phyloP scores from a whole-genome alignment of 2,888 invertebrate species.

The Phaonia tiefii region DNA sequence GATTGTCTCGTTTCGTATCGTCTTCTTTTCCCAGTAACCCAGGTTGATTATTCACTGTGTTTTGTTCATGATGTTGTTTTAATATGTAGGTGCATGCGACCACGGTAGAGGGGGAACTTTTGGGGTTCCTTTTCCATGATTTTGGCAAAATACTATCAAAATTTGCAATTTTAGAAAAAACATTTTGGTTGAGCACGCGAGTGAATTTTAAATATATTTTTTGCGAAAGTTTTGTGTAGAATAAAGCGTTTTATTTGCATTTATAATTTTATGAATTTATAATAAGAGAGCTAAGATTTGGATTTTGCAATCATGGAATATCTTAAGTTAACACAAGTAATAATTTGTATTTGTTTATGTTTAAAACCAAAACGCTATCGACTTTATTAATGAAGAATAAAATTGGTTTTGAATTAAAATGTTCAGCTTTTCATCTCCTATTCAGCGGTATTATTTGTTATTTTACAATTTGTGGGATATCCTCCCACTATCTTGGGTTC shows the following conservation, averaged over 20 bases:
- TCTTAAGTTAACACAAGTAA: no score
- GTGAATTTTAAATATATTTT: constrained; percentile 3
- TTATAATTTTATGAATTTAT: constrained; percentile 1
- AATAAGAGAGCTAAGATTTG: neutral
- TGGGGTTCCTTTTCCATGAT: constrained; percentile 17
- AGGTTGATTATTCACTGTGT: constrained; percentile 38
- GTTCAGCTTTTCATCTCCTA: no score
- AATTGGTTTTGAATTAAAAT: no score
- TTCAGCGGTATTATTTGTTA: no score
- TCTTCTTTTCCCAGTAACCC: neutral
- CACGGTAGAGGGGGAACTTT: neutral
- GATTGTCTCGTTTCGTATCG: constrained; percentile 47
- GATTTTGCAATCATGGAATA: no score
- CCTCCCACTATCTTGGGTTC: no score
- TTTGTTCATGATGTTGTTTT: constrained; percentile 50
- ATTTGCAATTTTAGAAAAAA: constrained; percentile 39
- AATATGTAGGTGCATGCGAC: no score
- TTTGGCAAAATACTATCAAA: constrained; percentile 39
- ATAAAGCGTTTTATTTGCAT: neutral
- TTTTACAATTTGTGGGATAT: no score
- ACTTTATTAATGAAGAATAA: no score
- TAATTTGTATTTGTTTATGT: no score
- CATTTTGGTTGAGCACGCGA: constrained; percentile 48
- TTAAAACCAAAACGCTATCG: no score
- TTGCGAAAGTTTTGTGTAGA: neutral